phyloP scores from a whole-genome alignment of 1,140 invertebrate species.

The Bacillus rossius region DNA sequence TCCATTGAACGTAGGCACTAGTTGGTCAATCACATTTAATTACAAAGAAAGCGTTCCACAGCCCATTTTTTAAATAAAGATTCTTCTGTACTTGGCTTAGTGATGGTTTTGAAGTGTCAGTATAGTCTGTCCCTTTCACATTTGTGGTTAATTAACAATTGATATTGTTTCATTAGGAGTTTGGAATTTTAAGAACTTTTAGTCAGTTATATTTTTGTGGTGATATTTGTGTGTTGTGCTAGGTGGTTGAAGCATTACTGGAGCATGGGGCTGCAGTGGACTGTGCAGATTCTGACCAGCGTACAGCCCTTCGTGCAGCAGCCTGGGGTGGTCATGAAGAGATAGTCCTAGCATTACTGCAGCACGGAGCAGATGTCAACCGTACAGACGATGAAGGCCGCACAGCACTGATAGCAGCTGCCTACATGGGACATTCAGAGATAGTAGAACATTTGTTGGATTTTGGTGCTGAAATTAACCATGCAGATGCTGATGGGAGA shows the following conservation, averaged over 20 bases:
- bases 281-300: constrained; percentile 65
- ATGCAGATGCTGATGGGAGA: constrained; percentile 84
- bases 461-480: constrained; percentile 79
- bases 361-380: constrained; percentile 67
- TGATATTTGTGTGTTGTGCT: constrained; percentile 39
- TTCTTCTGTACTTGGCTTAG: no score
- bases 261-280: constrained; percentile 76
- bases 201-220: constrained; percentile 24
- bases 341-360: constrained; percentile 66
- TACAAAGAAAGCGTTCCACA: no score
- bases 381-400: constrained; percentile 81
- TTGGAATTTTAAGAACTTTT: constrained; percentile 4
- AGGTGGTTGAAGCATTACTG: constrained; percentile 78
- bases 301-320: constrained; percentile 69
- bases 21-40: no score
- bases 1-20: no score
- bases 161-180: background rate
- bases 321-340: constrained; percentile 82
- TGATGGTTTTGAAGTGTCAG: no score
- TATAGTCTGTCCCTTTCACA: no score
- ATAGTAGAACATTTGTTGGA: constrained; percentile 83
- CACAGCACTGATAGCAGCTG: constrained; percentile 85
- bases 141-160: no score
- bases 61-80: no score
- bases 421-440: constrained; percentile 89